These are phyloP conservation scores for Anagyrus pseudococci DNA, from an alignment of 2,888 invertebrate species.

Conservation along the genomic window DNA sequence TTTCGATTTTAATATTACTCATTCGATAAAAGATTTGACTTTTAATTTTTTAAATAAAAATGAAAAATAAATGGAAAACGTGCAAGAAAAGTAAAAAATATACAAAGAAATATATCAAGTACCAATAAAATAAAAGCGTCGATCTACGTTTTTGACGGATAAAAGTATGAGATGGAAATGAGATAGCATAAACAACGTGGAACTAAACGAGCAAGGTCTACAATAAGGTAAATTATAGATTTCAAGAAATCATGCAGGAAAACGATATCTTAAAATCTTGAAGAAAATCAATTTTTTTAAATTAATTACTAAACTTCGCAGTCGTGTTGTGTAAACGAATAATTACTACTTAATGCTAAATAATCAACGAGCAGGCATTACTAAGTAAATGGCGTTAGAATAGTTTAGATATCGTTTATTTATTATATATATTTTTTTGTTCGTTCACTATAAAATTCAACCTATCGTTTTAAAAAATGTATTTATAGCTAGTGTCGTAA, in stretches of 20 bases:
- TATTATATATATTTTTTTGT: conserved; percentile 13
- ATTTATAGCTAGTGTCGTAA: conserved; percentile 16
- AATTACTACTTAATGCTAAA: conserved; percentile 22
- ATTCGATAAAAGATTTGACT: conserved; percentile 15
- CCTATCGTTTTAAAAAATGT: conserved; percentile 10
- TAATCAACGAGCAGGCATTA: conserved; percentile 34
- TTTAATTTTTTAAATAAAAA: conserved; percentile 13
- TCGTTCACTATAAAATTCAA: conserved; percentile 2
- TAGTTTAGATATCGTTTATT: conserved; percentile 21
- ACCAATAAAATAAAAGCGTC: conserved; percentile 25
- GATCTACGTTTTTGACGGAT: conserved; percentile 33
- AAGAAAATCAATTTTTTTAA: conserved; percentile 37
- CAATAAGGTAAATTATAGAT: conserved; percentile 31
- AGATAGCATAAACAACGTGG: conserved; percentile 13
- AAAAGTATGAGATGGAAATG: conserved; percentile 21
- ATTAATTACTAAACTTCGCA: conserved; percentile 18
- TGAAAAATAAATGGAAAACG: conserved; percentile 18
- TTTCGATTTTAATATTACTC: conserved; percentile 18
- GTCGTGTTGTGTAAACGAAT: conserved; percentile 16
- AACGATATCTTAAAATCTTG: conserved; percentile 40
- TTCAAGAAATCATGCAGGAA: conserved; percentile 39
- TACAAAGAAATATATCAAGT: conserved; percentile 22
- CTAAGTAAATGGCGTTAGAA: conserved; percentile 28
- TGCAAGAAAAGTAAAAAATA: conserved; percentile 29
- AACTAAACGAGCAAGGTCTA: conserved; percentile 26